These are phyloP conservation scores for Formica exsecta DNA, from an alignment of 1,140 invertebrate genomes.

Conservation along the genomic window DNA sequence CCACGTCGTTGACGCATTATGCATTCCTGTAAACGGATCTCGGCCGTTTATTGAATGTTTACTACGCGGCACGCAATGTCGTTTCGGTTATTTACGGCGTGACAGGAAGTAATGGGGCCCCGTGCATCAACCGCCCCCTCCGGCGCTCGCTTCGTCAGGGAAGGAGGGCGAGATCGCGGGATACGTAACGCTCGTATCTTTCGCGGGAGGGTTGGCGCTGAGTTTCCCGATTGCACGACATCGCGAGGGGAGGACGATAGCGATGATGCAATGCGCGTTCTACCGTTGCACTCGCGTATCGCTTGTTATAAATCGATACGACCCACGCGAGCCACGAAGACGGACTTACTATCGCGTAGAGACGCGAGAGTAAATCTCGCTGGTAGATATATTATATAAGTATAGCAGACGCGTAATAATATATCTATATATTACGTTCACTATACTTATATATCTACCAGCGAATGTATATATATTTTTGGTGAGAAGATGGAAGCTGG, in stretches of 20 bases:
- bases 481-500: neutral
- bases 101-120: conserved; percentile 76
- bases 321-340: conserved; percentile 14
- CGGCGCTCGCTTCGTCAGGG: conserved; percentile 35
- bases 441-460: conserved; percentile 13
- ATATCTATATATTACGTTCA: neutral
- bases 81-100: conserved; percentile 80
- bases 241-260: conserved; percentile 45
- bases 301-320: conserved; percentile 56
- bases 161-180: neutral
- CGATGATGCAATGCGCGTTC: conserved; percentile 52
- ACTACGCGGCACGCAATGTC: conserved; percentile 79
- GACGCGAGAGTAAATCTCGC: conserved; percentile 12
- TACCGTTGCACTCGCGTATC: conserved; percentile 33
- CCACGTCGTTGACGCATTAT: conserved; percentile 64
- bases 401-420: conserved; percentile 31
- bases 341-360: neutral
- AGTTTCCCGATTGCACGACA: conserved; percentile 54
- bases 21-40: conserved; percentile 84
- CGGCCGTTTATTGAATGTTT: conserved; percentile 84
- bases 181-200: conserved; percentile 52
- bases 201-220: conserved; percentile 46
- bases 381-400: neutral
- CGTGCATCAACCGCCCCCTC: conserved; percentile 53
- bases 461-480: no score